Evolutionary conservation across 37 sponge, comb jelly and placozoan genomes (phyloP).

Genomic region (Ianthella basta): DNA sequence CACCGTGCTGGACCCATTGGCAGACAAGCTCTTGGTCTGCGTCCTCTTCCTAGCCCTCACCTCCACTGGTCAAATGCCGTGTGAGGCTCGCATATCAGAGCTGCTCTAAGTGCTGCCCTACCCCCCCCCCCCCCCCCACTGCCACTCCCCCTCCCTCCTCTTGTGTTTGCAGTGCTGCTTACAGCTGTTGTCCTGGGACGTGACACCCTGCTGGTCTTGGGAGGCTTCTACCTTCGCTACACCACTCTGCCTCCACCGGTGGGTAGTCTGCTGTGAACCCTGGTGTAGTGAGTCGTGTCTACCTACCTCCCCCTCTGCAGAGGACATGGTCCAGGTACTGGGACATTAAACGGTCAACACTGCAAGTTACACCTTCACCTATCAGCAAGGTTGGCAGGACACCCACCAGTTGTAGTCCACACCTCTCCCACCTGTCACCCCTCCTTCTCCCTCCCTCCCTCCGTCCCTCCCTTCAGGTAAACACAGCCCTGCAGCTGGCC

Average conservation of each 20-base stretch:
- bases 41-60: slow-evolving; percentile 66
- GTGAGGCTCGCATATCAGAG: slow-evolving; percentile 27
- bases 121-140: background rate
- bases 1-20: slow-evolving; percentile 83
- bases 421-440: no score
- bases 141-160: background rate
- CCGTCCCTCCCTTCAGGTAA: slow-evolving; percentile 38
- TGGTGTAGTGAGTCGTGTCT: no score
- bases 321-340: slow-evolving; percentile 74
- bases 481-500: slow-evolving; percentile 73
- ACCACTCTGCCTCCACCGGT: slow-evolving; percentile 88
- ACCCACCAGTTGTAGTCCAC: background rate
- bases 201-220: slow-evolving; percentile 69
- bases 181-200: slow-evolving; percentile 61
- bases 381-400: slow-evolving; percentile 71
- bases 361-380: slow-evolving; percentile 70
- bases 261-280: slow-evolving; percentile 34
- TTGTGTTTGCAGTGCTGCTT: slow-evolving; percentile 46
- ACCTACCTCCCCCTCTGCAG: no score
- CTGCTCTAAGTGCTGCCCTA: background rate
- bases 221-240: slow-evolving; percentile 81
- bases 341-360: slow-evolving; percentile 77
- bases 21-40: slow-evolving; percentile 81
- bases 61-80: slow-evolving; percentile 60
- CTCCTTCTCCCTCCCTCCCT: background rate